phyloP scores from a whole-genome alignment of 2,113 vertebrate species.

The Corapipo altera region DNA sequence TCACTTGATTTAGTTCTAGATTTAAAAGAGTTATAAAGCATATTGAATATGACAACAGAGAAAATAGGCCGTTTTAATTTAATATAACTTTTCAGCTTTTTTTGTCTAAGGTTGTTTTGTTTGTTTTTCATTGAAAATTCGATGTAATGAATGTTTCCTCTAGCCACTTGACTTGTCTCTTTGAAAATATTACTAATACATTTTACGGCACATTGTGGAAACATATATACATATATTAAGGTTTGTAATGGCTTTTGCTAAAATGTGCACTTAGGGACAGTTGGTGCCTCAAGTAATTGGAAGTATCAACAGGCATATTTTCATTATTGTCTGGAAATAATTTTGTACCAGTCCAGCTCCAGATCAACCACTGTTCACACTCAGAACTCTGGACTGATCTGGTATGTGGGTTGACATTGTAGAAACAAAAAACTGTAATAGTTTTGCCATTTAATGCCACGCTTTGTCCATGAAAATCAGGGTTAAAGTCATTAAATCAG shows the following conservation, averaged over 20 bases:
- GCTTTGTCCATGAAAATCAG: not conserved
- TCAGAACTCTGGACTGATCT: not conserved
- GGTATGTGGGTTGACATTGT: not conserved
- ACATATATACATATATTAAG: not conserved
- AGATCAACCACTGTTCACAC: not conserved
- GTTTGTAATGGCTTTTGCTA: not conserved
- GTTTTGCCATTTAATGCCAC: not conserved
- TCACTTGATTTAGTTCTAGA: not conserved
- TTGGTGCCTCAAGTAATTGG: not conserved
- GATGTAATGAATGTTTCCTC: not conserved
- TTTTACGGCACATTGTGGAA: not conserved
- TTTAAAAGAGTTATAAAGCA: not conserved
- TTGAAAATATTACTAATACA: not conserved
- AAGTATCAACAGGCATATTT: not conserved
- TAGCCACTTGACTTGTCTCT: not conserved
- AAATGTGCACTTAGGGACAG: not conserved
- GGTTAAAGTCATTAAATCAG: not conserved
- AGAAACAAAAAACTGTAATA: not conserved
- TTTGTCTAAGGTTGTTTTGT: not conserved
- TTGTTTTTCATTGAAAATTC: not conserved
- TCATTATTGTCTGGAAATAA: not conserved
- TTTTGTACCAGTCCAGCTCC: not conserved
- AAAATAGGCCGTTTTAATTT: not conserved
- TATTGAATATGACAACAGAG: not conserved
- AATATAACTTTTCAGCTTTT: not conserved